A percentile compares a stretch with the other conserved stretches of the same genome.
Evolutionary conservation across 2,888 invertebrate genomes (phyloP).

Genomic region (Steinernema scapterisci): DNA sequence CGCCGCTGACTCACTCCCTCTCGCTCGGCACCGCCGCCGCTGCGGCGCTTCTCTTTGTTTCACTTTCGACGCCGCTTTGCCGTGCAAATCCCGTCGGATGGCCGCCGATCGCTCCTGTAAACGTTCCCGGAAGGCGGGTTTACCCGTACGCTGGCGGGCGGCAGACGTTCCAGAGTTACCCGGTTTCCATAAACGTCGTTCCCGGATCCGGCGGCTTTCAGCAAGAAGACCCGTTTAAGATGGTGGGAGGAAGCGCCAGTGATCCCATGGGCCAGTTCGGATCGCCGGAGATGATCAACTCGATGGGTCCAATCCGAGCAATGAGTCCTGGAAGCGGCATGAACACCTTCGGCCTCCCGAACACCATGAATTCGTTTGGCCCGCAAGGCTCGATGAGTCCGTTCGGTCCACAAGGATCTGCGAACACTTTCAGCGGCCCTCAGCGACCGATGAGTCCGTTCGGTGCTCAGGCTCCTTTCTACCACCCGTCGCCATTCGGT

Average conservation of each 20-base stretch:
- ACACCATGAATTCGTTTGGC: not conserved
- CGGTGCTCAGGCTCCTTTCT: not conserved
- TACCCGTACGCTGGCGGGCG: slow-evolving; percentile 3
- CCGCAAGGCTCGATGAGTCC: not conserved
- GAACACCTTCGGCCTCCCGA: not conserved
- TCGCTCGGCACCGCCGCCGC: not conserved
- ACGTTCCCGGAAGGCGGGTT: not conserved
- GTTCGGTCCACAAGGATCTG: not conserved
- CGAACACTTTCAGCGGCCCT: not conserved
- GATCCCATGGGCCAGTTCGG: not conserved
- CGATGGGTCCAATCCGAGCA: not conserved
- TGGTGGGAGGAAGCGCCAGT: not conserved
- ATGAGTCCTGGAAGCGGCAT: not conserved
- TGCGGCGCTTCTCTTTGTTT: slow-evolving; percentile 5
- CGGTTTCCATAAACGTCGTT: slow-evolving; percentile 7
- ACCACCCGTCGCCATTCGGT: not conserved
- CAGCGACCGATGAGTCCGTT: not conserved
- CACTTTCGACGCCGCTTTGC: slow-evolving; percentile 20
- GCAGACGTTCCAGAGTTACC: slow-evolving; percentile 12
- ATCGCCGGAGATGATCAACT: not conserved
- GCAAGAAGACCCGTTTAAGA: slow-evolving; percentile 5
- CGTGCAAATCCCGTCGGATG: slow-evolving; percentile 27
- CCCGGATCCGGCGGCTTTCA: slow-evolving; percentile 14
- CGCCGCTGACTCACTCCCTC: too few species aligned
- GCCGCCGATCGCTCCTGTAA: slow-evolving; percentile 4